Conservation (phyloP, 2,113 vertebrate genomes). For the Hypomesus transpacificus region DNA sequence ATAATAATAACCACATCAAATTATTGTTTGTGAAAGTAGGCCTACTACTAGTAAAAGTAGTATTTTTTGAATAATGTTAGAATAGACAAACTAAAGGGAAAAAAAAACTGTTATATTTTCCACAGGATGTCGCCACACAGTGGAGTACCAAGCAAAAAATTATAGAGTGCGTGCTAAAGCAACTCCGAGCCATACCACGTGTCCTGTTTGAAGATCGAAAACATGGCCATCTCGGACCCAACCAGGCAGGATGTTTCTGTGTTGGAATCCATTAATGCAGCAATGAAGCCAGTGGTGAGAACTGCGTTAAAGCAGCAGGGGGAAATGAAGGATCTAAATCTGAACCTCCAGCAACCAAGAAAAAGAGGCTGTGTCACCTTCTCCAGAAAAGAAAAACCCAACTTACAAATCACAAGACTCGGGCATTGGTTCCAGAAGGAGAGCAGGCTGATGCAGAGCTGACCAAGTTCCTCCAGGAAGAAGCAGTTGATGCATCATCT, state of each 20-base stretch:
- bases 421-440: too few species aligned
- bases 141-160: conserved; percentile 18
- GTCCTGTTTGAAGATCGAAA: conserved; percentile 30
- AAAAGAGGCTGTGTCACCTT: conserved; percentile 14
- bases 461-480: too few species aligned
- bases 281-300: conserved; percentile 7
- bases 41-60: too few species aligned
- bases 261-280: conserved; percentile 27
- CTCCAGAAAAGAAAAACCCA: conserved; percentile 20
- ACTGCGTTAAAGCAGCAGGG: conserved; percentile 3
- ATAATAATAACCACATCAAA: too few species aligned
- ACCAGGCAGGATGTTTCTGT: conserved; percentile 31
- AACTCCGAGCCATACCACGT: conserved; percentile 25
- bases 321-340: conserved; percentile 12
- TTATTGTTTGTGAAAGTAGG: too few species aligned
- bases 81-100: too few species aligned
- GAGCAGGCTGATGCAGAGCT: too few species aligned
- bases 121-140: conserved; percentile 5
- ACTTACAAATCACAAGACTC: too few species aligned
- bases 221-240: conserved; percentile 32
- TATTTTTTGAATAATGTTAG: too few species aligned
- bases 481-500: too few species aligned
- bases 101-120: not conserved
- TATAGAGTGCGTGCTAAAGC: conserved; percentile 19
- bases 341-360: conserved; percentile 19